Evolutionary conservation across 2,113 vertebrate species (phyloP).

Genomic region (Carassius gibelio): DNA sequence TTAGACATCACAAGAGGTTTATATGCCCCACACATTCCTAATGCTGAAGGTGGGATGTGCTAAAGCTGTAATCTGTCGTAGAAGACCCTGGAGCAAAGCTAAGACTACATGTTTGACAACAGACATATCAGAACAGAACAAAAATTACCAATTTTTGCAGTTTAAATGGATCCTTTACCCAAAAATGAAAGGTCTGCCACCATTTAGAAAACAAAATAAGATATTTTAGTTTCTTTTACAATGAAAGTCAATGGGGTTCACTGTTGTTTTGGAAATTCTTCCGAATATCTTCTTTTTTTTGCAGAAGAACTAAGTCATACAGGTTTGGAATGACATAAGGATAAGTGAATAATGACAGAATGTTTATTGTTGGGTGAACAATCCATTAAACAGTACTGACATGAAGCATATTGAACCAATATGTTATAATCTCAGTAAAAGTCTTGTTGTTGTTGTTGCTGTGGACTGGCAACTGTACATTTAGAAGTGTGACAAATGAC

Average conservation of each 20-base stretch:
- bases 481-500: not conserved
- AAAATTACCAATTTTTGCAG: not conserved
- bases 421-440: slow-evolving; percentile 13
- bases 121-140: not conserved
- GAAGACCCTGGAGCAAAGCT: slow-evolving; percentile 45
- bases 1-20: slow-evolving; percentile 20
- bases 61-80: slow-evolving; percentile 44
- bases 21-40: slow-evolving; percentile 50
- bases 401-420: not conserved
- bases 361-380: not conserved
- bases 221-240: not conserved
- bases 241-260: not conserved
- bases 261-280: not conserved
- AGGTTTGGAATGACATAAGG: not conserved
- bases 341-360: not conserved
- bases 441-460: slow-evolving; percentile 21
- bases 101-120: slow-evolving; percentile 1
- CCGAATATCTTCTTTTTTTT: not conserved
- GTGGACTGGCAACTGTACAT: not conserved
- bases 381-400: not conserved
- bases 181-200: not conserved
- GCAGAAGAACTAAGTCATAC: not conserved
- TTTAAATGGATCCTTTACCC: not conserved
- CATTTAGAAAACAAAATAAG: not conserved
- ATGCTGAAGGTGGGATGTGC: slow-evolving; percentile 51